These are phyloP conservation scores for Serinus canaria DNA, from an alignment of 2,113 vertebrate species.

Conservation along the genomic window DNA sequence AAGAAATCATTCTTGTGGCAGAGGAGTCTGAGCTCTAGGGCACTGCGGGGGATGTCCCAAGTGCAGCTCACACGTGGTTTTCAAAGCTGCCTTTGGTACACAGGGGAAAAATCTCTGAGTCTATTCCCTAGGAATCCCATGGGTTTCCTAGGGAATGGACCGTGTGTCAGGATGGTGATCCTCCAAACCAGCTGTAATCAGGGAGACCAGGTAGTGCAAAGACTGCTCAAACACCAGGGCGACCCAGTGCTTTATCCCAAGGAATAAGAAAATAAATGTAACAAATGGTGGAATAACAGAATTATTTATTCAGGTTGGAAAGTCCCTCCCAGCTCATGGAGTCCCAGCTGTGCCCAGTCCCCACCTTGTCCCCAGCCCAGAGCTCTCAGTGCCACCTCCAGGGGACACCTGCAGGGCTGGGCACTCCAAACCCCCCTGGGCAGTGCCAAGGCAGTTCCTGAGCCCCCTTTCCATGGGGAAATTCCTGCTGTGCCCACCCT, in stretches of 20 bases:
- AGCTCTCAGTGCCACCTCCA: not conserved
- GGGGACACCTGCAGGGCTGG: not conserved
- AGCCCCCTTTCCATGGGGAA: not conserved
- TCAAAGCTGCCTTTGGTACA: not conserved
- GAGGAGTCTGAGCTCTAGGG: not conserved
- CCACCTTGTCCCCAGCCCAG: not conserved
- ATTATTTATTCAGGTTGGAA: not conserved
- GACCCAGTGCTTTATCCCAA: not conserved
- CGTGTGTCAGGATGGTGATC: not conserved
- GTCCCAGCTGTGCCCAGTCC: rapidly evolving
- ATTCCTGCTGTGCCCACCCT: not conserved
- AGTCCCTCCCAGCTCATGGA: rapidly evolving
- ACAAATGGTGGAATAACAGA: not conserved
- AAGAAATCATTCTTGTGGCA: not conserved
- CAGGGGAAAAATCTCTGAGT: not conserved
- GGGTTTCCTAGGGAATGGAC: not conserved
- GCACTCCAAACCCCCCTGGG: not conserved
- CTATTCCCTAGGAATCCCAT: not conserved
- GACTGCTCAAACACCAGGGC: not conserved
- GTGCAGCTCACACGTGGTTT: not conserved
- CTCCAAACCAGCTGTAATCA: not conserved
- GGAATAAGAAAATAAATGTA: not conserved
- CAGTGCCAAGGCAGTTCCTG: not conserved
- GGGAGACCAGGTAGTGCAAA: not conserved
- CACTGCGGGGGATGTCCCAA: rapidly evolving